Base-by-base conservation (phyloP, 1,140 invertebrate species). In the Drosophila punjabiensis region DNA sequence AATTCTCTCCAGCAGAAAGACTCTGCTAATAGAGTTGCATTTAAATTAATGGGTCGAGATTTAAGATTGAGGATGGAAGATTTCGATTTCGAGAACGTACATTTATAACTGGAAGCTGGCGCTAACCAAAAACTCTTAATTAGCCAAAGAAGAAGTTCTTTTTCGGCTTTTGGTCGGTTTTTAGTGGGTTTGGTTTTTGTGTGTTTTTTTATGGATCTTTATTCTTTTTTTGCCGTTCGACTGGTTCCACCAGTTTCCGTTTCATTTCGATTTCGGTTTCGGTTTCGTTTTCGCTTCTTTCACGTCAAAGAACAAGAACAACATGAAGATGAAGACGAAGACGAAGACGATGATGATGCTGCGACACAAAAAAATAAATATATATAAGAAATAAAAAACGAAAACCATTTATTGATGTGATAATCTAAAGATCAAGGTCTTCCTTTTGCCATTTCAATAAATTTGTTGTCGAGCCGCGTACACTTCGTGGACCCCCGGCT, bases 361-460 rank as follows among this genome's bases (percentile, higher is more conserved):
- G 53, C 71, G 74, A 68, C 61, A 68, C 61, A 63, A 78, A 74
- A 76, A 76, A 53, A 67, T 45, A 70, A 66, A 75, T 55, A 75
- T 64, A 64, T 28, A 56, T 28, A 37, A 68, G 35, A 30, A 70
- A 32, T 35, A 76, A 45, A 79, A 79, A 65, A 76, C 50, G 33
- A 79, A 74, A 76, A 85, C 70, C 85, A 88, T 89, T 88, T 88
- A 89, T 88, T 88, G 86, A 88, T 85, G 85, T 88, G 85, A 88
- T 88, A 88, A 88, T 88, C 85, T 88, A 88, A 88, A 88, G 85
- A 88, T 88, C 85, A 88, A 88, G 85, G 85, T 88, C 85, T 88
- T 89, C 75, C 78, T 89, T 88, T 90, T 88, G 85, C 86, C 85
- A 90, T 88, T 88, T 85, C 70, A 81, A 88, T 79, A 81, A 76